Conservation (phyloP, 2,888 invertebrate species). For the Agrochola lychnidis region DNA sequence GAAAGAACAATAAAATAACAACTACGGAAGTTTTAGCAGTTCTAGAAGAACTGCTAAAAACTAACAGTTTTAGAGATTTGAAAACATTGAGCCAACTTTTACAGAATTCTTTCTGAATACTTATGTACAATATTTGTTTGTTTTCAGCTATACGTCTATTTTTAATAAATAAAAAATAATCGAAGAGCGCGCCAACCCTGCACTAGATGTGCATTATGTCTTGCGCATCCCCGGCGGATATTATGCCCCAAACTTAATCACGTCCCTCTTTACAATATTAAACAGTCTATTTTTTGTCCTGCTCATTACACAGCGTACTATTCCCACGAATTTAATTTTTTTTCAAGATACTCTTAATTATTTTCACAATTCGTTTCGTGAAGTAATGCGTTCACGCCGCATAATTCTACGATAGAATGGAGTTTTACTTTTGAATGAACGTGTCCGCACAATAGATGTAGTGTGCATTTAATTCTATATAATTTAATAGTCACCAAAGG, state of each 20-base stretch:
- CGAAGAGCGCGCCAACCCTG: constrained; percentile 72
- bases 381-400: constrained; percentile 89
- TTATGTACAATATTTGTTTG: neutral
- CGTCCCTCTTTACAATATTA: constrained; percentile 84
- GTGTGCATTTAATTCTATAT: constrained; percentile 79
- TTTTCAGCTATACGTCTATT: neutral
- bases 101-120: neutral
- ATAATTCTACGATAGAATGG: constrained; percentile 80
- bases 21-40: neutral
- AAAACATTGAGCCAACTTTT: neutral
- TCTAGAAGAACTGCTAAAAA: neutral
- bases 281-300: constrained; percentile 82
- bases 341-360: constrained; percentile 75
- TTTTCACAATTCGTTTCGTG: constrained; percentile 85
- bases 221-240: constrained; percentile 87
- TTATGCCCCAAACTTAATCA: constrained; percentile 88
- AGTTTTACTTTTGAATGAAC: constrained; percentile 76
- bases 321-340: constrained; percentile 86
- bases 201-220: constrained; percentile 83
- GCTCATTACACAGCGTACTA: constrained; percentile 85
- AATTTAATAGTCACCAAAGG: constrained; percentile 65
- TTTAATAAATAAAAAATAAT: neutral
- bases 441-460: constrained; percentile 75
- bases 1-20: no score
- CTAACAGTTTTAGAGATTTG: neutral